A percentile compares a stretch with the other conserved stretches of the same genome.
Conservation (phyloP, 2,113 vertebrate genomes). For the Bolborhynchus lineola region DNA sequence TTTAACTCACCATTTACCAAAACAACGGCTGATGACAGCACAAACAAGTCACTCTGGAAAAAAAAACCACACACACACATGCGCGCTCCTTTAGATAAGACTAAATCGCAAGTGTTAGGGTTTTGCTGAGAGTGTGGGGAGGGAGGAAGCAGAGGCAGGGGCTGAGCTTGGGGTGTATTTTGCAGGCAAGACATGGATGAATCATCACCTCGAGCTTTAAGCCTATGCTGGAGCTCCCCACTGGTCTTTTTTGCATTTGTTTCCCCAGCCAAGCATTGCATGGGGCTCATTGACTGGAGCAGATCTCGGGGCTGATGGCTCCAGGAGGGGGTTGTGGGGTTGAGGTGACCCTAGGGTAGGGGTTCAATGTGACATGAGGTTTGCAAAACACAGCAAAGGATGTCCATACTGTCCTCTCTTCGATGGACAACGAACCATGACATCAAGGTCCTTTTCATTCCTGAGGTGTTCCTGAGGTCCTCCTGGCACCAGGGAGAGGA, state of each 20-base stretch:
- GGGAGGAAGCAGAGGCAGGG: neutral
- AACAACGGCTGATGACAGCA: constrained; percentile 90
- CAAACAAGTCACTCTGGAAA: constrained; percentile 79
- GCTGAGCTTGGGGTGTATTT: neutral
- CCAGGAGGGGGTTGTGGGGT: neutral
- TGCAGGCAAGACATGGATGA: neutral
- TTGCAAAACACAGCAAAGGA: neutral
- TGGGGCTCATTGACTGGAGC: fast-evolving
- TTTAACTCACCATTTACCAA: constrained; percentile 99
- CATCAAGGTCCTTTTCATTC: fast-evolving
- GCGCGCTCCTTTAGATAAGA: fast-evolving
- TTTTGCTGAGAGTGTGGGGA: constrained; percentile 56
- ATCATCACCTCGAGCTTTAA: neutral
- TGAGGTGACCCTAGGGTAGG: neutral
- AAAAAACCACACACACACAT: neutral
- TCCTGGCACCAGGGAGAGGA: neutral
- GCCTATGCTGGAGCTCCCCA: neutral
- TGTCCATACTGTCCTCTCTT: neutral
- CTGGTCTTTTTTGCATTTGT: neutral
- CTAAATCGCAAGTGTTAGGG: neutral
- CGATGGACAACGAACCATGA: fast-evolving
- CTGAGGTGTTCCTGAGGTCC: neutral
- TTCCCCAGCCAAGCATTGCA: fast-evolving
- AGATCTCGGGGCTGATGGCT: fast-evolving
- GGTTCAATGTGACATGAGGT: fast-evolving